Evolutionary conservation across 2,113 vertebrate genomes (phyloP), one percentile per base, ranked within the genome.

Genomic region (Grammomys dolichurus): DNA sequence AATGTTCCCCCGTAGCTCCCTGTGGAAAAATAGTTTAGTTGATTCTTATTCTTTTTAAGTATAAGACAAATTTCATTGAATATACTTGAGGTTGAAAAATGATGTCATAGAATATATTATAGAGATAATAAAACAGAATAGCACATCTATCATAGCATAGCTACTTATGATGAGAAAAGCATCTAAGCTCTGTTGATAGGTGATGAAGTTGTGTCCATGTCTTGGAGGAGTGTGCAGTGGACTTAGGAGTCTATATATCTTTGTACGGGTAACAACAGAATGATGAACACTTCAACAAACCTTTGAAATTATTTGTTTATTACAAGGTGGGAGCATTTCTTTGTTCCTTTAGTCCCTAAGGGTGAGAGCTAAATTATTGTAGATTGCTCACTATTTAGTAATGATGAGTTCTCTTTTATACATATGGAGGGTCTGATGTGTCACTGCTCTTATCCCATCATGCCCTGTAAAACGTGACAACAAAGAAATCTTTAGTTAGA

Each of bases 401-500:
- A 3, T 86, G 16, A 51, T 91, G 4, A 77, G 0, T 95, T 88
- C 7, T 0, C 3, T 76, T 31, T 90, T 3, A 69, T 89, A 81
- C 85, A 70, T 88, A 31, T 20, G 54, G 10, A 81, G 7, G 90
- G 22, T 94, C 91, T 90, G n/a, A 67, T 72, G 8, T 75, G 16
- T 54, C 85, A 92, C 3, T 40, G 40, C 5, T 9, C 87, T 7
- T 93, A 67, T 63, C 1, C 0, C 81, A 87, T 80, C 40, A 7
- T 93, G 6, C 40, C 14, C 19, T 88, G n/a, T 1, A 46, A 81
- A 63, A 88, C 60, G 85, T 95, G 40, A 93, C 22, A 82, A 69
- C 82, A n/a, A 92, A 93, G 20, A 87, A 48, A 81, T 77, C 86
- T 91, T 12, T 88, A 88, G 86, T 85, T 94, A 63, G 8, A 3